Conservation (phyloP, 2,888 invertebrate species). For the Incurvaria masculella region DNA sequence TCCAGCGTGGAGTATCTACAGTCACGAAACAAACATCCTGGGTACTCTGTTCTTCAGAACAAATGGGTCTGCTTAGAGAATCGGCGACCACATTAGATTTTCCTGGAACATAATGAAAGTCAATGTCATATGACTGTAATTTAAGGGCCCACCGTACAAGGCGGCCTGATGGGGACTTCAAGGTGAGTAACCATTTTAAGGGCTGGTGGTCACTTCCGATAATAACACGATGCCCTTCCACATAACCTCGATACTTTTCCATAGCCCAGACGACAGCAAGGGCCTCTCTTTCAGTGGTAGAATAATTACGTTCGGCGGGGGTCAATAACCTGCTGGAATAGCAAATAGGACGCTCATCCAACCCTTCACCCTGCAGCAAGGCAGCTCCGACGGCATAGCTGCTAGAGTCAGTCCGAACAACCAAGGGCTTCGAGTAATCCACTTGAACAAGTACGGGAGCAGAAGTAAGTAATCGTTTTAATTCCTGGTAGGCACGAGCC, state of each 20-base stretch:
- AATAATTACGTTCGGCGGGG: slow-evolving; percentile 25
- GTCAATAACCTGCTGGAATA: slow-evolving; percentile 19
- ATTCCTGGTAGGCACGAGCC: slow-evolving; percentile 8
- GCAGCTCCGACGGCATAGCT: slow-evolving; percentile 15
- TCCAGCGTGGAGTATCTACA: no score
- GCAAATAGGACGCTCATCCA: slow-evolving; percentile 14
- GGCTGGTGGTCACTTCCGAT: slow-evolving; percentile 26
- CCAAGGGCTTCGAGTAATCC: slow-evolving; percentile 9
- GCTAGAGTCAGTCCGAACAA: slow-evolving; percentile 15
- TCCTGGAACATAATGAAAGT: no score
- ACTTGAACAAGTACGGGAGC: slow-evolving; percentile 15
- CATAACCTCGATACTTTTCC: no score
- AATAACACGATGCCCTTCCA: slow-evolving; percentile 27
- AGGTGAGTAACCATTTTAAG: no score
- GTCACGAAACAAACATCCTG: no score
- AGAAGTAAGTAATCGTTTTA: slow-evolving; percentile 11
- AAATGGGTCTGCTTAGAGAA: no score
- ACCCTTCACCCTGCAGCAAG: no score
- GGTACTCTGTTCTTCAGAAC: no score
- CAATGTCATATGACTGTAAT: no score
- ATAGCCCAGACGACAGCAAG: slow-evolving; percentile 18
- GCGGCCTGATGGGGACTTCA: no score
- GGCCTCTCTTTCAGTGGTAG: slow-evolving; percentile 27
- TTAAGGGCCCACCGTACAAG: no score
- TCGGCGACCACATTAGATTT: no score